A percentile compares a stretch with the other conserved stretches of the same genome.
phyloP scores from a whole-genome alignment of 1,140 invertebrate species.

The Drosophila elegans region DNA sequence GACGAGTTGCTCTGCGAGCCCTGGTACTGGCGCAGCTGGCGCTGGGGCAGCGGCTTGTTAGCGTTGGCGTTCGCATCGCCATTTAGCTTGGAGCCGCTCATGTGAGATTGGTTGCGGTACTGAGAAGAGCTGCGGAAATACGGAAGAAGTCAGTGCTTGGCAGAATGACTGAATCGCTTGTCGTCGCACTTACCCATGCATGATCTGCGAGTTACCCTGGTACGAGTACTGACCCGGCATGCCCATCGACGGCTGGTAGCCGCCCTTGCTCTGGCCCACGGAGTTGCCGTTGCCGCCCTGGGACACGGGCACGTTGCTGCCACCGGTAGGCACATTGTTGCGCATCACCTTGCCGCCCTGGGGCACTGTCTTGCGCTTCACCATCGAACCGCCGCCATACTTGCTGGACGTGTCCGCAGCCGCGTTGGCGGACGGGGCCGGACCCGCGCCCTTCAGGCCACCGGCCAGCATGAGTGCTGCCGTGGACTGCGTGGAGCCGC shows the following conservation, averaged over 20 bases:
- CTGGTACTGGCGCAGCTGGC: conserved; percentile 75
- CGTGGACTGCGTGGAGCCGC: conserved; percentile 60
- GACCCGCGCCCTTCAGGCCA: conserved; percentile 62
- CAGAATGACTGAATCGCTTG: background rate
- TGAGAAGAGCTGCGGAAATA: conserved; percentile 42
- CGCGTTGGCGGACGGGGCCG: conserved; percentile 48
- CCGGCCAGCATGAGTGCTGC: conserved; percentile 63
- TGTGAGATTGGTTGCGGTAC: conserved; percentile 65
- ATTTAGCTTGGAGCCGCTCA: conserved; percentile 77
- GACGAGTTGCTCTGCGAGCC: conserved; percentile 74
- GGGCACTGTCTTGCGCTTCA: conserved; percentile 73
- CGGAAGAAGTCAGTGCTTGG: background rate
- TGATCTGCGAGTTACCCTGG: conserved; percentile 74
- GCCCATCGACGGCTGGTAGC: conserved; percentile 71
- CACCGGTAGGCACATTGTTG: conserved; percentile 61
- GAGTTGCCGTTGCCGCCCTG: conserved; percentile 59
- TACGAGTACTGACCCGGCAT: conserved; percentile 79
- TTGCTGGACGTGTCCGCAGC: conserved; percentile 63
- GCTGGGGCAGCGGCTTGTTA: conserved; percentile 72
- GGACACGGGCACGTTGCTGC: conserved; percentile 41
- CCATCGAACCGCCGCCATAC: conserved; percentile 72
- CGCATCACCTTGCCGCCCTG: conserved; percentile 74
- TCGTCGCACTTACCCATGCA: conserved; percentile 61
- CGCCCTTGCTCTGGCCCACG: conserved; percentile 59
- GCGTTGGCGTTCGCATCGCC: conserved; percentile 64